Base-by-base conservation (phyloP, 2,888 invertebrate species). In the Deilephila porcellus region DNA sequence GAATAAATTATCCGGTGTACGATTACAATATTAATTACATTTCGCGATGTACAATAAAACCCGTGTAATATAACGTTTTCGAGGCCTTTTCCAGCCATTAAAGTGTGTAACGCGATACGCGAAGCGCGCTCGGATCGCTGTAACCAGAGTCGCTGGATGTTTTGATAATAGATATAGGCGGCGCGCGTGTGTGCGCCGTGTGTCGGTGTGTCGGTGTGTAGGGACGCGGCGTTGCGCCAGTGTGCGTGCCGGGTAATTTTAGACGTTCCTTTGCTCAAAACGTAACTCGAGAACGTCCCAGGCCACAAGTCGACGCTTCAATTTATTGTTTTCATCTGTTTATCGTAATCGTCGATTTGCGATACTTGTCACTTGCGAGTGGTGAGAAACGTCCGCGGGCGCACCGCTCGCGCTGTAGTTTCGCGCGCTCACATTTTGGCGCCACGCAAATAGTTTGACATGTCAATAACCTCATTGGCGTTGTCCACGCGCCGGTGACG, bases 1-100 rank as follows among this genome's bases (percentile, higher is more conserved):
- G 91, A 91, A 93, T 92, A 93, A 92, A 92, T 93, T 92, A 93
- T 90, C 85, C 81, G 84, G 92, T 92, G 84, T 94, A 88, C 84
- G 84, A 87, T 94, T 94, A 91, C 92, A 87, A 90, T 93, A 93
- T 94, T 94, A 94, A 94, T 94, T 93, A 93, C 93, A 90, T 92
- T 93, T 93, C 87, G 93, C 93, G 88, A 93, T 92, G 92, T 86
- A 93, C 91, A 93, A 94, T 93, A 94, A 93, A 93, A 93, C 90
- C 90, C 93, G 93, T 93, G 93, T 94, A 93, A 94, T 94, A 93
- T 94, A 93, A 93, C 92, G 91, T 93, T 94, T 94, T 94, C 93
- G 94, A 93, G 94, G 94, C 93, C 94, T 94, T 94, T 94, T 94
- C 94, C 94, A 94, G 93, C 94, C 93, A 94, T 94, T 94, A 94